phyloP scores from a whole-genome alignment of 2,888 invertebrate genomes.

The Eulithis prunata region DNA sequence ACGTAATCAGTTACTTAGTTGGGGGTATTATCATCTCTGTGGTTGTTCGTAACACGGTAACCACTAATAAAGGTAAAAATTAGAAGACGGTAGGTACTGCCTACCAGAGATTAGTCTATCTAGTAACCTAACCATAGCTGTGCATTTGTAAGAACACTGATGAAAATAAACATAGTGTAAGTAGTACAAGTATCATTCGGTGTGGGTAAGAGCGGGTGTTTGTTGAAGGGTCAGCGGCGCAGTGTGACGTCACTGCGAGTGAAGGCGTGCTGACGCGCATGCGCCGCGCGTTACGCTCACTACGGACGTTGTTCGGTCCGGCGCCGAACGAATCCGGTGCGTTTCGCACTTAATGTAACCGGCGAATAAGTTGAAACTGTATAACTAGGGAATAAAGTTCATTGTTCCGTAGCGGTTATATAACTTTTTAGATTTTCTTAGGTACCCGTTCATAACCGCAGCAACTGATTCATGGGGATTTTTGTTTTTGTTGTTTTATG shows the following conservation, averaged over 20 bases:
- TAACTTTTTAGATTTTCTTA: too few relatives aligned
- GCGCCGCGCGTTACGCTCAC: conserved; percentile 71
- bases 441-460: too few relatives aligned
- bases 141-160: too few relatives aligned
- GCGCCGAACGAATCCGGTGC: conserved; percentile 61
- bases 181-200: conserved; percentile 34
- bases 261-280: conserved; percentile 66
- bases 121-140: background rate
- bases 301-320: conserved; percentile 60
- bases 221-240: conserved; percentile 62
- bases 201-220: conserved; percentile 58
- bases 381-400: background rate
- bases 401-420: background rate
- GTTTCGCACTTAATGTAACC: conserved; percentile 49
- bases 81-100: too few relatives aligned
- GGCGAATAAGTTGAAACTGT: conserved; percentile 1
- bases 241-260: conserved; percentile 41
- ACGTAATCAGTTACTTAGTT: background rate
- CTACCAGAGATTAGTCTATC: too few relatives aligned
- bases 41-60: background rate
- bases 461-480: too few relatives aligned
- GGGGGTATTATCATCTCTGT: conserved; percentile 8
- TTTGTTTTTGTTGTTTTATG: too few relatives aligned
- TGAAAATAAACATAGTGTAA: too few relatives aligned
- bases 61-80: too few relatives aligned